These are phyloP conservation scores for Mesopsocus fuscifrons DNA, from an alignment of 2,888 invertebrate species.

Conservation along the genomic window DNA sequence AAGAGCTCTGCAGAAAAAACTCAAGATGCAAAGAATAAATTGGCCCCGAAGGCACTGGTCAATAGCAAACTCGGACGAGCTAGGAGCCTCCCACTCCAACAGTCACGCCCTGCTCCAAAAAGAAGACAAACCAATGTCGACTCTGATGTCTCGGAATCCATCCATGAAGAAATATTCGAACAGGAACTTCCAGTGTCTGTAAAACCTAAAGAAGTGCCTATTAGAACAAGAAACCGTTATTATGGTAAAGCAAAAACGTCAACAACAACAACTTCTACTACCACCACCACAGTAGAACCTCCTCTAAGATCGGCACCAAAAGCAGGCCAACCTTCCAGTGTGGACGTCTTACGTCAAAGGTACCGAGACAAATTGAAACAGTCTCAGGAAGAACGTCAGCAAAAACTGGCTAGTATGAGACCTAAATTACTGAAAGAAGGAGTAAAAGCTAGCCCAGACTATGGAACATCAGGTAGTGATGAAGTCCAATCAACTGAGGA, in stretches of 20 bases:
- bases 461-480: not conserved
- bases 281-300: not conserved
- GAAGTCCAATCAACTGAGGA: not conserved
- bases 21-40: not conserved
- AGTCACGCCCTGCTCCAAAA: not conserved
- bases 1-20: not conserved
- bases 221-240: not conserved
- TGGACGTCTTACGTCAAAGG: not conserved
- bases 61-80: not conserved
- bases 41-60: not conserved
- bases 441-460: not conserved
- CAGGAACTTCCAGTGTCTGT: not conserved
- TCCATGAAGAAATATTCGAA: slow-evolving; percentile 3
- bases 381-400: not conserved
- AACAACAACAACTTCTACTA: not conserved
- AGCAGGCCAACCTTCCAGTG: not conserved
- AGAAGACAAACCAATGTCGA: not conserved
- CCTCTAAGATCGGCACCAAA: not conserved
- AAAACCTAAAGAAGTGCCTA: not conserved
- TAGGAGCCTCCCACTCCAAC: not conserved
- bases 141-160: slow-evolving; percentile 3
- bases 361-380: not conserved
- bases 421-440: slow-evolving; percentile 6
- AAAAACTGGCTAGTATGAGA: not conserved
- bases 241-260: not conserved